Evolutionary conservation across 92 coral and sea anemone species (phyloP).

Genomic region (Meandrina meandrites): DNA sequence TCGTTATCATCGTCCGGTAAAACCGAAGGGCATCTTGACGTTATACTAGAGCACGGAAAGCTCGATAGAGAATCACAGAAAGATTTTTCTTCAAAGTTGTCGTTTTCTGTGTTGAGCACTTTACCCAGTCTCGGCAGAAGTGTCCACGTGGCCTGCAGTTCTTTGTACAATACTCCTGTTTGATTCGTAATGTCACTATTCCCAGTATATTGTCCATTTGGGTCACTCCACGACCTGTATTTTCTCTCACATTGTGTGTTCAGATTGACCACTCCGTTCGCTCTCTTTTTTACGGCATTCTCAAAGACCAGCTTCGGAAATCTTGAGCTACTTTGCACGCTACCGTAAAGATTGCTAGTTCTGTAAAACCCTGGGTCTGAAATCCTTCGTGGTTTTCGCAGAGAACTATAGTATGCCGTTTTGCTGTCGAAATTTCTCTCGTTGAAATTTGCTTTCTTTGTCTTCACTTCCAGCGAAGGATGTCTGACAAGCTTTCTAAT

Average conservation of each 20-base stretch:
- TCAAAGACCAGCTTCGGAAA: slow-evolving; percentile 27
- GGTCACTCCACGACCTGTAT: slow-evolving; percentile 33
- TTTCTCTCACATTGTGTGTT: slow-evolving; percentile 23
- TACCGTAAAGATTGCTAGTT: too few species aligned
- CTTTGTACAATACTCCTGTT: background rate
- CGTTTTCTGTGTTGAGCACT: background rate
- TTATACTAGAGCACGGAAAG: slow-evolving; percentile 25
- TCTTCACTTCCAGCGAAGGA: background rate
- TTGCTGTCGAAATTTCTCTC: background rate
- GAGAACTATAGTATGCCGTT: background rate
- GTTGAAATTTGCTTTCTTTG: background rate
- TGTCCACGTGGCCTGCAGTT: background rate
- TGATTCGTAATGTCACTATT: background rate
- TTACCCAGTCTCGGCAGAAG: background rate
- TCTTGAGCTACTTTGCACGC: background rate
- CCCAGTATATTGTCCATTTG: background rate
- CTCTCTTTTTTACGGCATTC: background rate
- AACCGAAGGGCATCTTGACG: background rate
- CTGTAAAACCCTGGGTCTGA: slow-evolving; percentile 1
- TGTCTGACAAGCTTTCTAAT: background rate
- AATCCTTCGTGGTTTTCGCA: background rate
- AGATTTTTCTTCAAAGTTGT: slow-evolving; percentile 18
- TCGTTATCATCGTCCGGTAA: background rate
- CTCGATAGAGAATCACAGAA: slow-evolving; percentile 39
- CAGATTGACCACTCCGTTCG: slow-evolving; percentile 6